Base-by-base conservation (phyloP, 2,113 vertebrate genomes). In the Nycticebus coucang region DNA sequence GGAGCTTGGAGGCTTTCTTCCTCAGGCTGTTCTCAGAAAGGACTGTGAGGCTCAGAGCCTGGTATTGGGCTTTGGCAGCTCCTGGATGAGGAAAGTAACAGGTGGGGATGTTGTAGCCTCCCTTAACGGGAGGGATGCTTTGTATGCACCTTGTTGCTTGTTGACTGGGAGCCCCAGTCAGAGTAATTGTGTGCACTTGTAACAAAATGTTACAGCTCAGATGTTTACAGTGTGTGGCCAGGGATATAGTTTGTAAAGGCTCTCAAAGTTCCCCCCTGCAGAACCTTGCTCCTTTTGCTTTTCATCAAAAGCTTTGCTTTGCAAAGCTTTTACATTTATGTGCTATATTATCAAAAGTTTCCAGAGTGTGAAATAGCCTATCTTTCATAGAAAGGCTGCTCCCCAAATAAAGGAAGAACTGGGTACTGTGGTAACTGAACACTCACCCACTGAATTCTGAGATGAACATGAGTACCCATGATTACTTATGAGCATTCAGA, bases 381-480 rank as follows among this genome's bases (percentile, higher is more conserved):
- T 55, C 33, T 30, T 62, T 37, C 24, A 45, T 7, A 75, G 80
- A 74, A 64, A 71, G 4, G 24, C 69, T n/a, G n/a, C 53, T 35
- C 41, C 35, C 22, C 3, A 26, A 14, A 5, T 8, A 53, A 50
- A 33, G 74, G 53, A 21, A 6, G 74, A 53, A 18, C 18, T 1
- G 4, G n/a, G 13, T 7, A 30, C 45, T 6, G 57, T 35, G 6
- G 0, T 11, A 74, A 21, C 55, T 2, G 35, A 45, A 72, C 2
- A 0, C 66, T 5, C 12, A 64, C 79, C 41, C 41, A 10, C 53
- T 22, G 0, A 26, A 21, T 53, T 55, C 59, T 7, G 1, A 33
- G 75, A 83, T 22, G 17, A 7, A 28, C 11, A 35, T 1, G 6
- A 53, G 7, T 1, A 7, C 55, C 35, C 4, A 22, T 7, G 0